Percentiles rank a stretch among this genome's conserved stretches.
Evolutionary conservation across 2,113 vertebrate genomes (phyloP).

Genomic region (Pygoscelis antarcticus): DNA sequence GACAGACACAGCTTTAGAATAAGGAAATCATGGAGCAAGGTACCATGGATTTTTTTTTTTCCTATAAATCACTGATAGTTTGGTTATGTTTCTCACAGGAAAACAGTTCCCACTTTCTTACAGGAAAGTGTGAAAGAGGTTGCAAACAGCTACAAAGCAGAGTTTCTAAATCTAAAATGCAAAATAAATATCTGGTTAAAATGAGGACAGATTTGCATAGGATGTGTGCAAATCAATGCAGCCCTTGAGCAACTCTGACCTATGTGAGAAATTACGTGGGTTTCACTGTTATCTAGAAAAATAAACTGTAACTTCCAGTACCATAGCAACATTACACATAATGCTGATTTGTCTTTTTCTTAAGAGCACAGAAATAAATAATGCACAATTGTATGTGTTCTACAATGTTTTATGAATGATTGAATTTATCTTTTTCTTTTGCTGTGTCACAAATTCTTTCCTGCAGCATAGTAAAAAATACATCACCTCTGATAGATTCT

Average conservation of each 20-base stretch:
- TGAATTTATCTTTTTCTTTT: not conserved
- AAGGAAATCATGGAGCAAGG: not conserved
- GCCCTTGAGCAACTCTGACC: not conserved
- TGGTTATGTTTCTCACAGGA: not conserved
- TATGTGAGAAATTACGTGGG: not conserved
- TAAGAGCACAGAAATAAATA: not conserved
- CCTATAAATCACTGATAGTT: not conserved
- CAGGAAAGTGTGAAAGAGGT: not conserved
- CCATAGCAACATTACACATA: not conserved
- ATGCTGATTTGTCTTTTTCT: not conserved
- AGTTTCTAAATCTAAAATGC: not conserved
- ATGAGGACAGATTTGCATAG: constrained; percentile 14
- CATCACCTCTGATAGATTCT: not conserved
- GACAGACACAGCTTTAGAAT: not conserved
- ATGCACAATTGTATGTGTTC: not conserved
- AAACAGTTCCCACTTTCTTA: not conserved
- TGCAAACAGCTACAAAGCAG: not conserved
- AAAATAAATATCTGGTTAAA: not conserved
- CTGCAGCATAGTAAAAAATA: not conserved
- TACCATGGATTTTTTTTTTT: not conserved
- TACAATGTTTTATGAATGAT: not conserved
- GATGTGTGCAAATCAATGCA: not conserved
- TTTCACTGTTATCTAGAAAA: constrained; percentile 1
- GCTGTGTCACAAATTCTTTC: not conserved
- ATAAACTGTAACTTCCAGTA: not conserved